These are phyloP conservation scores for Crioceris asparagi DNA, from an alignment of 2,888 invertebrate genomes.

Conservation along the genomic window DNA sequence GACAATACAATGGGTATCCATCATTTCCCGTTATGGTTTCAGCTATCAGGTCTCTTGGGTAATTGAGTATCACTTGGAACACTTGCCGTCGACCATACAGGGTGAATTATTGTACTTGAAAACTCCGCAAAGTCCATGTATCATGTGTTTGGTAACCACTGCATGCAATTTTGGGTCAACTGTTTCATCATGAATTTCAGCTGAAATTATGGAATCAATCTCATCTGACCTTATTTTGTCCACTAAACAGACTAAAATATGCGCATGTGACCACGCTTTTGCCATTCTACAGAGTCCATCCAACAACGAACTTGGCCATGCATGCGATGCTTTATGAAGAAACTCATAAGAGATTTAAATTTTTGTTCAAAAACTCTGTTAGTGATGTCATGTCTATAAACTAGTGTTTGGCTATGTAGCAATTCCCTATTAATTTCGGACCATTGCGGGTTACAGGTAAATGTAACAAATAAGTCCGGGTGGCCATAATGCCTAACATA, in stretches of 20 bases:
- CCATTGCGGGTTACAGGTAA: background rate
- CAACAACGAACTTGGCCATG: background rate
- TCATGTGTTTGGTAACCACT: constrained; percentile 24
- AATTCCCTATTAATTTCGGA: background rate
- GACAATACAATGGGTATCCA: too few species aligned
- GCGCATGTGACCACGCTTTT: constrained; percentile 6
- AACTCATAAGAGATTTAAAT: background rate
- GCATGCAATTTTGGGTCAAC: constrained; percentile 4
- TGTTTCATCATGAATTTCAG: constrained; percentile 2
- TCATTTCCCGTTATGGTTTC: too few species aligned
- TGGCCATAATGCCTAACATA: constrained; percentile 1
- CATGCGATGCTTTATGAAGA: background rate
- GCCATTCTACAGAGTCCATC: background rate
- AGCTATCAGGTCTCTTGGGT: too few species aligned
- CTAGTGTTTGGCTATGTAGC: background rate
- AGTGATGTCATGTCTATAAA: background rate
- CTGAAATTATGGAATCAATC: background rate
- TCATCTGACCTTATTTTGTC: background rate
- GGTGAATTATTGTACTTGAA: constrained; percentile 2
- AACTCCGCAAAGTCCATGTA: constrained; percentile 35
- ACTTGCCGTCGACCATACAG: constrained; percentile 29
- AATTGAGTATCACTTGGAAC: constrained; percentile 23
- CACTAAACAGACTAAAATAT: constrained; percentile 7
- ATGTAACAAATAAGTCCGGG: background rate
- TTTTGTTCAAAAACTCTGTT: background rate